Evolutionary conservation across 1,140 invertebrate genomes (phyloP).

Genomic region (Listronotus oregonensis): DNA sequence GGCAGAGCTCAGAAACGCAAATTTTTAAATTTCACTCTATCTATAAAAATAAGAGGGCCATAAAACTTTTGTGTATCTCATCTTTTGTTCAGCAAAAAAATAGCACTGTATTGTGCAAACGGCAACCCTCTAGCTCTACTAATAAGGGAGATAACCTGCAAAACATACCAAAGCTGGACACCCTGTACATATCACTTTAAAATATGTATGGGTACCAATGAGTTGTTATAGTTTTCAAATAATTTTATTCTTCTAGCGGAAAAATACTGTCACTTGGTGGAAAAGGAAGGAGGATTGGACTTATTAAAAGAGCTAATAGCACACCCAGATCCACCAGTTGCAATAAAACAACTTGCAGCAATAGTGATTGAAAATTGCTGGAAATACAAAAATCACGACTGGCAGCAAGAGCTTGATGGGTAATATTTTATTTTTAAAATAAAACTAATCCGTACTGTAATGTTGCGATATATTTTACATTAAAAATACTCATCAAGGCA

Average conservation of each 20-base stretch:
- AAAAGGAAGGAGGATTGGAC: conserved; percentile 81
- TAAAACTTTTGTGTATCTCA: no score
- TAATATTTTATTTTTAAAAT: conserved; percentile 16
- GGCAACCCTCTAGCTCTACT: no score
- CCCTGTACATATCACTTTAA: no score
- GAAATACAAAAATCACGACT: conserved; percentile 46
- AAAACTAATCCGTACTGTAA: background rate
- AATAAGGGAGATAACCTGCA: no score
- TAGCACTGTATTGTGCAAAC: no score
- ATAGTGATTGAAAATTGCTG: conserved; percentile 70
- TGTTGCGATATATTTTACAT: conserved; percentile 6
- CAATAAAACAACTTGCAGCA: conserved; percentile 70
- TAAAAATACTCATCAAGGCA: conserved; percentile 28
- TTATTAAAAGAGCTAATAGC: conserved; percentile 72
- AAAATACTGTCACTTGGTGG: conserved; percentile 89
- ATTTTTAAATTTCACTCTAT: no score
- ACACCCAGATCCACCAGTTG: conserved; percentile 63
- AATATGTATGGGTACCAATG: no score
- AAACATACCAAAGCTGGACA: no score
- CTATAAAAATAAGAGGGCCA: no score
- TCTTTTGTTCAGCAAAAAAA: no score
- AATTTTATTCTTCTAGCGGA: conserved; percentile 64
- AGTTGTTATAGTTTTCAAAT: no score
- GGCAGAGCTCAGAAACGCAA: no score
- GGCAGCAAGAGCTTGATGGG: conserved; percentile 36